Percentiles rank a stretch among this genome's conserved stretches.
phyloP scores from a whole-genome alignment of 2,797 vertebrate genomes.

The Falco berigora region DNA sequence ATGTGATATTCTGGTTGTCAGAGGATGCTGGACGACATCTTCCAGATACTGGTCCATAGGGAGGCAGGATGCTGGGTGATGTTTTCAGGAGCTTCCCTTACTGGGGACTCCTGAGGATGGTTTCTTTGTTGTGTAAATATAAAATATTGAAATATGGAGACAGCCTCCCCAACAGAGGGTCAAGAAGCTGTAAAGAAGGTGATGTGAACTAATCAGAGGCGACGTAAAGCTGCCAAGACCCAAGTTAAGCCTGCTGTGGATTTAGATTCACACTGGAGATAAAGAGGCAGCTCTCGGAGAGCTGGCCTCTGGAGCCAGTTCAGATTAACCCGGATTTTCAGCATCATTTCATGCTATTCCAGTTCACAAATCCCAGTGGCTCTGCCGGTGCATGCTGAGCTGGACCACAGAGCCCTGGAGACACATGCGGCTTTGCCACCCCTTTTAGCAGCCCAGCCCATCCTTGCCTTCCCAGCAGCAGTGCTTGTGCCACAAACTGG shows the following conservation, averaged over 20 bases:
- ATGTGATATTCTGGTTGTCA: background rate
- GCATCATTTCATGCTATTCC: slow-evolving; percentile 46
- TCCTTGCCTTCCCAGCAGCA: too few relatives aligned
- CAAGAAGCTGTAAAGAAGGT: background rate
- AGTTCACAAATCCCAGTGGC: background rate
- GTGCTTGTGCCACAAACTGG: background rate
- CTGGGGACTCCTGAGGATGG: background rate
- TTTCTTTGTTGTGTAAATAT: background rate
- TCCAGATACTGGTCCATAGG: background rate
- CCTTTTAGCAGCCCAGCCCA: background rate
- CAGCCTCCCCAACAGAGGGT: background rate
- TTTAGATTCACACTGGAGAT: slow-evolving; percentile 50
- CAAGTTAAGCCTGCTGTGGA: slow-evolving; percentile 15
- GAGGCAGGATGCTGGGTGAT: background rate
- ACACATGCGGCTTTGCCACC: background rate
- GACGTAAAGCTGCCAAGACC: slow-evolving; percentile 31
- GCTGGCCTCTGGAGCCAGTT: background rate
- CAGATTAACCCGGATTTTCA: slow-evolving; percentile 51
- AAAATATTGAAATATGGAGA: background rate
- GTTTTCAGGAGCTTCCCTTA: background rate
- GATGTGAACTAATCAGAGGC: slow-evolving; percentile 26
- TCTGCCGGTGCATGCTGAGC: background rate
- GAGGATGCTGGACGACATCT: background rate
- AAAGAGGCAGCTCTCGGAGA: background rate
- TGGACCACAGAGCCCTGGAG: background rate